These are phyloP conservation scores for Vesta saturnalis DNA, from an alignment of 2,888 invertebrate genomes.

Conservation along the genomic window DNA sequence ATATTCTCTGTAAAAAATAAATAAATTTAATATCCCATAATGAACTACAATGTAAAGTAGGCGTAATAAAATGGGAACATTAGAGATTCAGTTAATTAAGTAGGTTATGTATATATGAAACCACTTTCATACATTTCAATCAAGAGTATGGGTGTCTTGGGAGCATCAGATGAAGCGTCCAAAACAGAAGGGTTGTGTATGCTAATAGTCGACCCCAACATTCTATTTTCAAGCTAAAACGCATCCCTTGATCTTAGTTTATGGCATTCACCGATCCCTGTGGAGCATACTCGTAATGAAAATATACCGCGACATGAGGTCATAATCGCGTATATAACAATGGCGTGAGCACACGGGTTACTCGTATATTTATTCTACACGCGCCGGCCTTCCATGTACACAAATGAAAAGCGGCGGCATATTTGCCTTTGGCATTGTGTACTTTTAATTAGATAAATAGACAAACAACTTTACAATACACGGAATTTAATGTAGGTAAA, in stretches of 20 bases:
- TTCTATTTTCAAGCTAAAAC: conserved; percentile 26
- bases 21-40: not conserved
- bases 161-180: conserved; percentile 31
- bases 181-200: conserved; percentile 38
- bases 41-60: not conserved
- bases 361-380: not conserved
- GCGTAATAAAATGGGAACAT: not conserved
- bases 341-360: not conserved
- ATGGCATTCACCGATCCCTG: conserved; percentile 37
- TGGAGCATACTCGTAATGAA: conserved; percentile 41
- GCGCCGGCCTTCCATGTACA: not conserved
- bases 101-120: conserved; percentile 11
- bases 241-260: conserved; percentile 41
- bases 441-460: conserved; percentile 12
- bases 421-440: conserved; percentile 1
- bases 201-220: conserved; percentile 32
- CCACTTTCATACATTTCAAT: conserved; percentile 37
- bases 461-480: not conserved
- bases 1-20: conserved; percentile 68
- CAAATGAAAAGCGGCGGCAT: not conserved
- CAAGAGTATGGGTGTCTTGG: conserved; percentile 34
- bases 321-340: conserved; percentile 29
- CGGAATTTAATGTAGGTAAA: not conserved
- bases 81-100: conserved; percentile 11
- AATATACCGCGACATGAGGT: conserved; percentile 43